Evolutionary conservation across 2,888 invertebrate genomes (phyloP).

Genomic region (Ceraclea dissimilis): DNA sequence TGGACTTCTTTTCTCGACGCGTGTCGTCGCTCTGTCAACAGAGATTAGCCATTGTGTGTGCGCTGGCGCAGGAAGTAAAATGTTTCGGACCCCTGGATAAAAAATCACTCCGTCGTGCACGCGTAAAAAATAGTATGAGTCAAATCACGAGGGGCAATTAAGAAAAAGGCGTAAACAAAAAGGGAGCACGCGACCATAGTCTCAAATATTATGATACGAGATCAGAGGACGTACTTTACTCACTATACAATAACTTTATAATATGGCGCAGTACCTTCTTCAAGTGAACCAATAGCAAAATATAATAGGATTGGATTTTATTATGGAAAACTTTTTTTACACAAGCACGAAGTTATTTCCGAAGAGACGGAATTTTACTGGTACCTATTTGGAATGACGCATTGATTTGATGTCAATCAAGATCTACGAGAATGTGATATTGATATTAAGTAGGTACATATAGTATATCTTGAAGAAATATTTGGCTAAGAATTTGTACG

Average conservation of each 20-base stretch:
- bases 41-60: conserved; percentile 25
- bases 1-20: conserved; percentile 14
- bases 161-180: conserved; percentile 27
- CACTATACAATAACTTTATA: background rate
- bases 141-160: conserved; percentile 25
- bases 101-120: background rate
- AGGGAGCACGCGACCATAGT: conserved; percentile 15
- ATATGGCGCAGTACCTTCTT: background rate
- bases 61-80: conserved; percentile 19
- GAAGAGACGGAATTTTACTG: too few relatives aligned
- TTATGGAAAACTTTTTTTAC: too few relatives aligned
- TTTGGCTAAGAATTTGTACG: too few relatives aligned
- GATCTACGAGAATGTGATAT: too few relatives aligned
- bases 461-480: too few relatives aligned
- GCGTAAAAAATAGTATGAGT: background rate
- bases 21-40: conserved; percentile 27
- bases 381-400: too few relatives aligned
- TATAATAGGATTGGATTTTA: too few relatives aligned
- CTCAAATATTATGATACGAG: background rate
- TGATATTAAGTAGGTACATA: too few relatives aligned
- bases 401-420: too few relatives aligned
- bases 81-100: background rate
- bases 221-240: conserved; percentile 3
- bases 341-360: too few relatives aligned
- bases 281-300: background rate